Conservation (phyloP, 2,113 vertebrate genomes). For the Podocnemis expansa region DNA sequence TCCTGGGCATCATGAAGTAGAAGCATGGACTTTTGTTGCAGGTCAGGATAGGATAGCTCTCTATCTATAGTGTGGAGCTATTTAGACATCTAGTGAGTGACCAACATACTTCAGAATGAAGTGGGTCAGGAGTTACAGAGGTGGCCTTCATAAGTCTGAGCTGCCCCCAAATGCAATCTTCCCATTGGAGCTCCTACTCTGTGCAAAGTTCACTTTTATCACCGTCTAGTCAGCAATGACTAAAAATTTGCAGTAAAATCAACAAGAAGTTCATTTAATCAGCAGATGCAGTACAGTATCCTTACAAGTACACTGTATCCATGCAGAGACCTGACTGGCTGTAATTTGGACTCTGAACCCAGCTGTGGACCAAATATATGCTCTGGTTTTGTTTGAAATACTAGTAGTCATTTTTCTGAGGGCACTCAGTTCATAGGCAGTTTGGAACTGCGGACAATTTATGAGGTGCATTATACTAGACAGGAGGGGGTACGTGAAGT, state of each 20-base stretch:
- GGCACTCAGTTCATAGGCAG: not conserved
- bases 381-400: not conserved
- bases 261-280: not conserved
- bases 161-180: not conserved
- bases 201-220: not conserved
- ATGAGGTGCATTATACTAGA: not conserved
- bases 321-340: not conserved
- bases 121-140: not conserved
- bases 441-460: not conserved
- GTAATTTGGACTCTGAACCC: not conserved
- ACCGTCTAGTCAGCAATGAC: not conserved
- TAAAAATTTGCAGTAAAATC: not conserved
- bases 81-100: not conserved
- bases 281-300: not conserved
- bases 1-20: not conserved
- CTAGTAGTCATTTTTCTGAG: not conserved
- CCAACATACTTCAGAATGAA: not conserved
- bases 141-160: not conserved
- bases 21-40: not conserved
- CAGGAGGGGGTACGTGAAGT: not conserved
- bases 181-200: not conserved
- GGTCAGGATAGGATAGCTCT: not conserved
- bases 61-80: not conserved
- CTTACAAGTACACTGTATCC: not conserved
- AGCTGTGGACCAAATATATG: not conserved